Evolutionary conservation across 1,140 invertebrate species (phyloP).

Genomic region (Penaeus vannamei): DNA sequence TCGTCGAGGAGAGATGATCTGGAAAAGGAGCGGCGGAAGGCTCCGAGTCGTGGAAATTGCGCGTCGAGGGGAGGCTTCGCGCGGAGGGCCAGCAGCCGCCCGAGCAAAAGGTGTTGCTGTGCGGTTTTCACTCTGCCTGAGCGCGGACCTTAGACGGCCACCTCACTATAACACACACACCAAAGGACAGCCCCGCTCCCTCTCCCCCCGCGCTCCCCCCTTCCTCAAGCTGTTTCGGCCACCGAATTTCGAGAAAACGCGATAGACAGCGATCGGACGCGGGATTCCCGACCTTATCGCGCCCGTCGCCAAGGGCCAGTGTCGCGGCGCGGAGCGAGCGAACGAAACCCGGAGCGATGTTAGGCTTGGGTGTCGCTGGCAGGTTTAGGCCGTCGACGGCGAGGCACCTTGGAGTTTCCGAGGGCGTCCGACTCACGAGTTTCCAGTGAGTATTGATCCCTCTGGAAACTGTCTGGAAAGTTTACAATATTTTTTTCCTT

Average conservation of each 20-base stretch:
- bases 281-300: neutral
- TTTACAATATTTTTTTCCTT: conserved; percentile 64
- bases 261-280: neutral
- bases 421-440: conserved; percentile 55
- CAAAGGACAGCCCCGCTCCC: too few relatives aligned
- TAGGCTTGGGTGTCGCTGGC: conserved; percentile 11
- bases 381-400: conserved; percentile 32
- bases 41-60: too few relatives aligned
- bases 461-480: conserved; percentile 64
- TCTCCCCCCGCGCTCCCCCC: too few relatives aligned
- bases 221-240: too few relatives aligned
- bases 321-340: neutral
- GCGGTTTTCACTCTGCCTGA: too few relatives aligned
- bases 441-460: conserved; percentile 64
- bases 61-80: too few relatives aligned
- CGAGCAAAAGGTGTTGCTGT: too few relatives aligned
- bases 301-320: neutral
- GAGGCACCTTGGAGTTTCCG: conserved; percentile 56
- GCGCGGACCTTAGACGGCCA: conserved; percentile 17
- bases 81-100: too few relatives aligned
- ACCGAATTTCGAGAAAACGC: neutral
- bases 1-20: too few relatives aligned
- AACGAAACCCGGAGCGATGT: conserved; percentile 31
- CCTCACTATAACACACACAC: conserved; percentile 16
- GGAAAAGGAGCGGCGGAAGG: too few relatives aligned